Base-by-base conservation (phyloP, 2,113 vertebrate species). In the Ariopsis seemanni region DNA sequence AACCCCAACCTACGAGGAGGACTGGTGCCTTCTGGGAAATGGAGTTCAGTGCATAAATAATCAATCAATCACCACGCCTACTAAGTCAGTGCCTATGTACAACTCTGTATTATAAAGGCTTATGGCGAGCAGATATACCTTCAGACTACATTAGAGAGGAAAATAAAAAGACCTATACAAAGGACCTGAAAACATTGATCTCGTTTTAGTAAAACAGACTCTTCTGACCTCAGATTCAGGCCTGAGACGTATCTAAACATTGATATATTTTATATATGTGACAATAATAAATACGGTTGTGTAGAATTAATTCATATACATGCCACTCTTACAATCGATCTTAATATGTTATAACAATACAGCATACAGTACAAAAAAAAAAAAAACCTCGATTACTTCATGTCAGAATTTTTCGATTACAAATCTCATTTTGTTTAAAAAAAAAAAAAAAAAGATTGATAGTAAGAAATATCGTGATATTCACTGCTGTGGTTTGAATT, bases 271-370 rank as follows among this genome's bases (percentile, higher is more conserved):
- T 83, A 42, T 85, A 82, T 82, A 80, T 75, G 80, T 65, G 48
- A 85, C 34, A 14, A 63, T 81, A 85, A 85, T 87, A 89, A 85
- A 87, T 85, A 81, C 55, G 83, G 63, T 87, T 62, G 83, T 90
- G 85, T 84, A 87, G 65, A 82, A 77, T 83, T 88, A 82, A 42
- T 42, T 42, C 42, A 81, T 82, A 78, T 81, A 89, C 86, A 87
- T 91, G 89, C 85, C 80, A 48, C 83, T 87, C 93, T 89, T 93
- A 93, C 91, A 94, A 92, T 91, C 93, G 85, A 91, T 92, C 48
- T 89, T 87, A 88, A 86, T 88, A 90, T 89, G 87, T 65, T 83
- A 88, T 78, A 91, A 85, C n/a, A 85, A 90, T 86, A 88, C 53
- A 87, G 78, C 30, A 85, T 60, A 88, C 50, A 85, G 34, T 78